Evolutionary conservation across 2,797 vertebrate genomes (phyloP).

Genomic region (Geotrypetes seraphini): DNA sequence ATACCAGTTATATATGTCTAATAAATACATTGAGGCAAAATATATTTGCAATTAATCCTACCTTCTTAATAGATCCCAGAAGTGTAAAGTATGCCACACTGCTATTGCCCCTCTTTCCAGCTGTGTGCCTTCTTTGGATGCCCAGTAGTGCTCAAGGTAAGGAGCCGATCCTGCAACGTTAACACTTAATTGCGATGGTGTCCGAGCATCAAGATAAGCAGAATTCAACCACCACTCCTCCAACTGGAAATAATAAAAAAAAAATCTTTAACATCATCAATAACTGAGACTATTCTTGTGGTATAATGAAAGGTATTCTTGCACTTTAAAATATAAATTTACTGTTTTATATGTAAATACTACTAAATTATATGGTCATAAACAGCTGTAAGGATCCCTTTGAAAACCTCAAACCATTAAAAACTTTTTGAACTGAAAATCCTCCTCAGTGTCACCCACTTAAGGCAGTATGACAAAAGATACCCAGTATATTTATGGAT

Average conservation of each 20-base stretch:
- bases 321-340: no score
- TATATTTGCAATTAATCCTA: slow-evolving; percentile 38
- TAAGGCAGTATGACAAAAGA: no score
- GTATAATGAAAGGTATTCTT: no score
- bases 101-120: slow-evolving; percentile 72
- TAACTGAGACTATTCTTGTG: no score
- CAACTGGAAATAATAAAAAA: slow-evolving; percentile 57
- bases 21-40: background rate
- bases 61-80: slow-evolving; percentile 82
- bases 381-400: no score
- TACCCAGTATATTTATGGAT: no score
- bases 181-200: slow-evolving; percentile 76
- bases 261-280: no score
- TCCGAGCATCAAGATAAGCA: slow-evolving; percentile 79
- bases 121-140: slow-evolving; percentile 65
- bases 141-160: slow-evolving; percentile 84
- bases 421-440: no score
- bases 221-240: slow-evolving; percentile 92
- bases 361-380: no score
- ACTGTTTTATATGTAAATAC: no score
- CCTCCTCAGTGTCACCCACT: no score
- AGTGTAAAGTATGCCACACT: slow-evolving; percentile 73
- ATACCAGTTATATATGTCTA: background rate
- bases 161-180: slow-evolving; percentile 77
- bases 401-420: no score